A percentile compares a stretch with the other conserved stretches of the same genome.
Conservation (phyloP, 1,140 invertebrate species). For the Drosophila sulfurigaster region DNA sequence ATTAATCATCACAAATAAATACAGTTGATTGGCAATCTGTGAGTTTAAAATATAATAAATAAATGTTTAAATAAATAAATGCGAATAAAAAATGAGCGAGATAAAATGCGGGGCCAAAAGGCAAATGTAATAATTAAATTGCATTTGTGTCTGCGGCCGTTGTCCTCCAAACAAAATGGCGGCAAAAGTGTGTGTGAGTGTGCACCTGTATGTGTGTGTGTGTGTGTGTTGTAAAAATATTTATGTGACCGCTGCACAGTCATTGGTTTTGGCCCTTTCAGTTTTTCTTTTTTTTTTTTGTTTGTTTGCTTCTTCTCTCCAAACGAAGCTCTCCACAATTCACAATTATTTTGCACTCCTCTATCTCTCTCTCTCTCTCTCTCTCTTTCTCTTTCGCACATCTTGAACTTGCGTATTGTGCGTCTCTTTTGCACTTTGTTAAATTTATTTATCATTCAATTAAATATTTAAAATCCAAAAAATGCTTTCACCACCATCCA, state of each 20-base stretch:
- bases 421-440: conserved; percentile 46
- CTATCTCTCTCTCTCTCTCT: background rate
- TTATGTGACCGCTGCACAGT: conserved; percentile 67
- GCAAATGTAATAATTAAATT: conserved; percentile 82
- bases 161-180: conserved; percentile 72
- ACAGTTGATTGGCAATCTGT: conserved; percentile 1
- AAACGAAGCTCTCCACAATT: conserved; percentile 49
- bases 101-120: conserved; percentile 35
- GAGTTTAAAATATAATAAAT: conserved; percentile 66
- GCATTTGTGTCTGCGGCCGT: conserved; percentile 75
- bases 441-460: conserved; percentile 83
- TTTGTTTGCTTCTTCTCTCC: conserved; percentile 9
- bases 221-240: conserved; percentile 60
- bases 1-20: too few relatives aligned
- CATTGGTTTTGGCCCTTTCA: conserved; percentile 61
- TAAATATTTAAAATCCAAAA: conserved; percentile 84
- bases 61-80: conserved; percentile 77
- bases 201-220: background rate
- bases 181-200: conserved; percentile 25
- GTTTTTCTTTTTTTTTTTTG: conserved; percentile 15
- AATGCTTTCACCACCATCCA: conserved; percentile 77
- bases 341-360: conserved; percentile 46
- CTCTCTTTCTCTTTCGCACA: conserved; percentile 6
- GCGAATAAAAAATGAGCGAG: conserved; percentile 18
- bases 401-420: conserved; percentile 12